Base-by-base conservation (phyloP, 30 jellyfish, hydroid and myxozoan species). In the Nemopilema nomurai region DNA sequence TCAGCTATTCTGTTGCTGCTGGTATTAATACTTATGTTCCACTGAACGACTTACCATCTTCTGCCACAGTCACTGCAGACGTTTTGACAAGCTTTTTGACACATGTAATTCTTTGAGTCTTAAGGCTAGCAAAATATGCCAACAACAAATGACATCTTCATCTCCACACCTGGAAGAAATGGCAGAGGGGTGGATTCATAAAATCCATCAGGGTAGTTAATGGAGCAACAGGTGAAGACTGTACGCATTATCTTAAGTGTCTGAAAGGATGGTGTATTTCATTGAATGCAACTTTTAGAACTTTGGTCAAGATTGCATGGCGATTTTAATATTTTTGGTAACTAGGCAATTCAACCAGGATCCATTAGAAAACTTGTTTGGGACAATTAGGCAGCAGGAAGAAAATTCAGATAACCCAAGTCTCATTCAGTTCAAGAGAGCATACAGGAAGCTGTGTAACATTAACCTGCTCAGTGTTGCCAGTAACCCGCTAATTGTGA, bases 281-380 rank as follows among this genome's bases (percentile, higher is more conserved):
- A 30, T 1, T 64, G 1, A 80, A 32, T 4, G 9, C 84, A 4
- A 80, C n/a, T n/a, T n/a, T n/a, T n/a, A n/a, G n/a, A n/a, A n/a
- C n/a, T n/a, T n/a, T n/a, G n/a, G n/a, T n/a, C n/a, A n/a, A n/a
- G n/a, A n/a, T n/a, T n/a, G n/a, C n/a, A n/a, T n/a, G n/a, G n/a
- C n/a, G n/a, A n/a, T n/a, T n/a, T 9, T 67, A 13, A 25, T 73
- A 3, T 69, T 16, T 29, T 32, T 82, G 3, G 31, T 71, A 21
- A 82, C 91, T 32, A 4, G 91, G 8, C 91, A 71, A 27, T 21
- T 82, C 1, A 82, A 82, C 57, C 86, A 82, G 52, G 91, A 71
- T 31, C 85, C 91, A 20, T 33, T 82, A 67, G 79, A 82, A 49
- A 69, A 68, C n/a, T 70, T 82, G 68, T 82, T 69, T 82, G 83